Conservation (phyloP, 1,140 invertebrate species). For the Leptestheria dahalacensis region DNA sequence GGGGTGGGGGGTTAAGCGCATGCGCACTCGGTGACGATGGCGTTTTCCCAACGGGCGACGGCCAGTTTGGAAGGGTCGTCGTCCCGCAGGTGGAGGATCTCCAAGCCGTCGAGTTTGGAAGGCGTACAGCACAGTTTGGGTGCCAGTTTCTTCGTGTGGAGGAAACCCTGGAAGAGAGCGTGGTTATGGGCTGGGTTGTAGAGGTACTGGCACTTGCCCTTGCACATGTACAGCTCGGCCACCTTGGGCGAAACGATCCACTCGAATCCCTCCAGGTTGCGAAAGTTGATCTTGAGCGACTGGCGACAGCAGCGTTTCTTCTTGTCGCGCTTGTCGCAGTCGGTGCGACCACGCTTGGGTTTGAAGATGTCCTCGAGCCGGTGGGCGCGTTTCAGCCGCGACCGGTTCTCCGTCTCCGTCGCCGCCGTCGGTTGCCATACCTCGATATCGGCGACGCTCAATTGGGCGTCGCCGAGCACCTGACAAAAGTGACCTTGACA, state of each 20-base stretch:
- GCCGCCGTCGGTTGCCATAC: not conserved
- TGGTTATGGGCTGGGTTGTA: conserved; percentile 55
- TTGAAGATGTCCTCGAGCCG: conserved; percentile 9
- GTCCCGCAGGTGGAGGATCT: conserved; percentile 49
- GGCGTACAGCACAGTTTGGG: conserved; percentile 56
- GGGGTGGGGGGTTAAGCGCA: conserved; percentile 36
- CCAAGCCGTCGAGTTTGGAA: conserved; percentile 44
- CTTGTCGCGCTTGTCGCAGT: conserved; percentile 24
- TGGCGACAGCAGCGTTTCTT: conserved; percentile 47
- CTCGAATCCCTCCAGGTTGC: conserved; percentile 47
- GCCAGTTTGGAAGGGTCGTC: conserved; percentile 43
- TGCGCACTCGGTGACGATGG: conserved; percentile 53
- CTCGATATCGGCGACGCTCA: not conserved
- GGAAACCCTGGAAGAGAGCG: conserved; percentile 50
- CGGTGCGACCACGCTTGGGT: not conserved
- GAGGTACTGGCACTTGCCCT: conserved; percentile 46
- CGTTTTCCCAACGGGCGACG: conserved; percentile 51
- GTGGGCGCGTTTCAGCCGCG: not conserved
- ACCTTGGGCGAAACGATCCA: conserved; percentile 50
- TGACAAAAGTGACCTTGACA: not conserved
- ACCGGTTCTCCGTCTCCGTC: not conserved
- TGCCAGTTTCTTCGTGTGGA: conserved; percentile 26
- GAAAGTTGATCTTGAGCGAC: conserved; percentile 45
- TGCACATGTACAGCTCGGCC: conserved; percentile 56
- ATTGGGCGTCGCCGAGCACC: not conserved